phyloP scores from a whole-genome alignment of 2,888 invertebrate species.

The Eulithis prunata region DNA sequence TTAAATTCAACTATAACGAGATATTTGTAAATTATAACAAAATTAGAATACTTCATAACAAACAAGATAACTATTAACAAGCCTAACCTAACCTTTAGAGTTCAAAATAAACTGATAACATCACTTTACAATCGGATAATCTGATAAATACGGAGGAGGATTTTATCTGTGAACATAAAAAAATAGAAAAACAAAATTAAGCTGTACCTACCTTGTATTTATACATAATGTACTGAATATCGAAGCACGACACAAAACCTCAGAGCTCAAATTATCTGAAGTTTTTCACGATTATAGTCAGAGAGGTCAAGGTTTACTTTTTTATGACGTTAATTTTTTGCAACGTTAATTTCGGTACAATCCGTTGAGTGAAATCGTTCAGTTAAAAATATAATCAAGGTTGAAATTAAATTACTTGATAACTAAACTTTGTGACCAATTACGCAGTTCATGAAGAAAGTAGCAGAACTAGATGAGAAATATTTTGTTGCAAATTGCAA shows the following conservation, averaged over 20 bases:
- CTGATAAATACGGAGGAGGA: no score
- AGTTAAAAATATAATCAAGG: slow-evolving; percentile 3
- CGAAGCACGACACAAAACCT: no score
- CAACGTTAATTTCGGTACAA: not conserved
- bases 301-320: slow-evolving; percentile 3
- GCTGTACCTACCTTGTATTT: no score
- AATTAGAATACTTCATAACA: not conserved
- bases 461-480: no score
- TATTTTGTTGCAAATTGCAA: no score
- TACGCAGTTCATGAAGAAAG: not conserved
- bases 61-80: slow-evolving; percentile 5
- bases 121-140: not conserved
- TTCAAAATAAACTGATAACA: slow-evolving; percentile 3
- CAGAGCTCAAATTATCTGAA: no score
- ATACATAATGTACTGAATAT: no score
- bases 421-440: not conserved
- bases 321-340: slow-evolving; percentile 1
- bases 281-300: slow-evolving; percentile 4
- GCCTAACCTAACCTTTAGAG: slow-evolving; percentile 4
- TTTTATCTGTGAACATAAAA: no score
- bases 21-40: not conserved
- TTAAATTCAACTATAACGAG: no score
- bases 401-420: not conserved
- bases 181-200: no score
- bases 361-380: not conserved